Conservation (phyloP, 2,113 vertebrate species). For the Accipiter cooperii region DNA sequence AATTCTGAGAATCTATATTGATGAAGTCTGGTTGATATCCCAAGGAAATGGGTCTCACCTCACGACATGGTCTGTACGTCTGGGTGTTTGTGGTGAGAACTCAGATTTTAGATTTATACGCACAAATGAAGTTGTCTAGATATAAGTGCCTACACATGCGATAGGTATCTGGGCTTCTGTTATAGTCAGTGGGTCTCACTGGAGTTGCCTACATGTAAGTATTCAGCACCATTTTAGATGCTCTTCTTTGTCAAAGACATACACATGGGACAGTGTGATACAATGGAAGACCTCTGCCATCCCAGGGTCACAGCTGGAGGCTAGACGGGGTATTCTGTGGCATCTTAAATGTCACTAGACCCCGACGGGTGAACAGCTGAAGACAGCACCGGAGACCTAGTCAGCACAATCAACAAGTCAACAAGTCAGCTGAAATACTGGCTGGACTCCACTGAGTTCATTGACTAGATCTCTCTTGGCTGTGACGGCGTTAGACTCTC, state of each 20-base stretch:
- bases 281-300: background rate
- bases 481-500: background rate
- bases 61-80: background rate
- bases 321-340: background rate
- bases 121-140: background rate
- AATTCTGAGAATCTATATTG: background rate
- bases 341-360: background rate
- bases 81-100: background rate
- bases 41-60: background rate
- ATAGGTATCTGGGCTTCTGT: background rate
- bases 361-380: background rate
- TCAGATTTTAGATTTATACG: background rate
- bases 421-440: background rate
- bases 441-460: background rate
- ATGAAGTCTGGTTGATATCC: background rate
- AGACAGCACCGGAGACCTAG: background rate
- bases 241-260: background rate
- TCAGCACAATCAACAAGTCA: background rate
- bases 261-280: too few species aligned
- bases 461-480: background rate
- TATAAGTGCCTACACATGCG: background rate
- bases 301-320: background rate
- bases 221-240: background rate
- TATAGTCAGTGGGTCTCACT: background rate
- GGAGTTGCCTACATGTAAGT: background rate